These are phyloP conservation scores for Pardalotus punctatus DNA, from an alignment of 2,113 vertebrate genomes.

Conservation along the genomic window DNA sequence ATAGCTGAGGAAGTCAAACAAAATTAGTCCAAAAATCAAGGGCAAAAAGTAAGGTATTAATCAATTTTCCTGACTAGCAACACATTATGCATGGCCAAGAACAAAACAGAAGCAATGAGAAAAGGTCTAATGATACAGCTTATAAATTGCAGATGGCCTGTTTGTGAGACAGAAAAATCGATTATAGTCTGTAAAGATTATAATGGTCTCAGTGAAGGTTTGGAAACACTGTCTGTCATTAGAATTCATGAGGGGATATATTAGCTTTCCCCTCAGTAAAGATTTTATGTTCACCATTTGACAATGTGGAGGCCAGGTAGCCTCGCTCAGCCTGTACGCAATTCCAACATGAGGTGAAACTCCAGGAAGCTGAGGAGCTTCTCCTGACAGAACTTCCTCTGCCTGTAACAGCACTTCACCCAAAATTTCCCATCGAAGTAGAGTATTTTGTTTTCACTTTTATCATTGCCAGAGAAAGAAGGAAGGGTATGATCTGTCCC, in stretches of 20 bases:
- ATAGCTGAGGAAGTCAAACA: background rate
- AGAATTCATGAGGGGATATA: slow-evolving; percentile 2
- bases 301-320: background rate
- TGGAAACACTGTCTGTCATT: slow-evolving; percentile 9
- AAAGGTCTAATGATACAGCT: slow-evolving; percentile 13
- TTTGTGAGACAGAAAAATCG: slow-evolving; percentile 17
- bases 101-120: slow-evolving; percentile 8
- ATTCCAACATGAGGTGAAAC: background rate
- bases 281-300: slow-evolving; percentile 15
- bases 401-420: background rate
- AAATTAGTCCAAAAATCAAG: slow-evolving; percentile 1
- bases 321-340: background rate
- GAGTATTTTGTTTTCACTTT: background rate
- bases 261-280: slow-evolving; percentile 21
- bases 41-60: background rate
- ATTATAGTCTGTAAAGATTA: slow-evolving; percentile 15
- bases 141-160: slow-evolving; percentile 35
- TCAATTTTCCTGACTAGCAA: slow-evolving; percentile 2
- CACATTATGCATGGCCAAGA: background rate
- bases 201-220: background rate
- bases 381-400: background rate
- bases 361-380: background rate
- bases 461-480: background rate
- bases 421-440: background rate
- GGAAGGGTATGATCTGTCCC: background rate